These are phyloP conservation scores for Pteromalus puparum DNA, from an alignment of 1,140 invertebrate species.

Conservation along the genomic window DNA sequence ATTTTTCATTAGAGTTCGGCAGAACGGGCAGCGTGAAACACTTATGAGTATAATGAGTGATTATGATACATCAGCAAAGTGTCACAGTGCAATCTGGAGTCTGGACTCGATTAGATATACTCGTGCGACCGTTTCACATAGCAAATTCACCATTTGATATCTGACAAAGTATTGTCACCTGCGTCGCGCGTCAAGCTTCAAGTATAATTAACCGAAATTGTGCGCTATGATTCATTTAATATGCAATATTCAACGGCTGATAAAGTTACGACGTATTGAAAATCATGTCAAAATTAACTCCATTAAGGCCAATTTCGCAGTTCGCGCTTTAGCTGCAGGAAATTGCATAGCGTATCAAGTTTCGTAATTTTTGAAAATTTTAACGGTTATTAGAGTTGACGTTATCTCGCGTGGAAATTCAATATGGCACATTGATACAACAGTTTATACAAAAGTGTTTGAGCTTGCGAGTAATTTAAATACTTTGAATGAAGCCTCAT, in stretches of 20 bases:
- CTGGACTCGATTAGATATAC: too few relatives aligned
- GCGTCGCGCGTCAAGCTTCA: background rate
- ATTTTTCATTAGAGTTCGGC: too few relatives aligned
- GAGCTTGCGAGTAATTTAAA: background rate
- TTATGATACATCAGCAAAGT: background rate
- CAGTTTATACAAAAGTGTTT: background rate
- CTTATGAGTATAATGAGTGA: background rate
- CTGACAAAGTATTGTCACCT: constrained; percentile 1
- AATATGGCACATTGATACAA: too few relatives aligned
- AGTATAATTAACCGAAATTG: too few relatives aligned
- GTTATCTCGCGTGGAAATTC: too few relatives aligned
- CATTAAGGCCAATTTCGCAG: background rate
- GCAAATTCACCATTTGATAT: background rate
- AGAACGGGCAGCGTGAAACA: too few relatives aligned
- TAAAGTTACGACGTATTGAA: constrained; percentile 12
- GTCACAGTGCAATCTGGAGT: too few relatives aligned
- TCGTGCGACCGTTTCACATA: background rate
- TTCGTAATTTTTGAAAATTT: too few relatives aligned
- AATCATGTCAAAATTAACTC: constrained; percentile 4
- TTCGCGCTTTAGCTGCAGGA: too few relatives aligned
- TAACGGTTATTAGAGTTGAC: too few relatives aligned
- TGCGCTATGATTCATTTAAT: constrained; percentile 3
- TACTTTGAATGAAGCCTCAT: background rate
- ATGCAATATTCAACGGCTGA: background rate
- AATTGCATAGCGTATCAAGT: background rate